A percentile compares a stretch with the other conserved stretches of the same genome.
Evolutionary conservation across 2,888 invertebrate species (phyloP).

Genomic region (Thecophora atra): DNA sequence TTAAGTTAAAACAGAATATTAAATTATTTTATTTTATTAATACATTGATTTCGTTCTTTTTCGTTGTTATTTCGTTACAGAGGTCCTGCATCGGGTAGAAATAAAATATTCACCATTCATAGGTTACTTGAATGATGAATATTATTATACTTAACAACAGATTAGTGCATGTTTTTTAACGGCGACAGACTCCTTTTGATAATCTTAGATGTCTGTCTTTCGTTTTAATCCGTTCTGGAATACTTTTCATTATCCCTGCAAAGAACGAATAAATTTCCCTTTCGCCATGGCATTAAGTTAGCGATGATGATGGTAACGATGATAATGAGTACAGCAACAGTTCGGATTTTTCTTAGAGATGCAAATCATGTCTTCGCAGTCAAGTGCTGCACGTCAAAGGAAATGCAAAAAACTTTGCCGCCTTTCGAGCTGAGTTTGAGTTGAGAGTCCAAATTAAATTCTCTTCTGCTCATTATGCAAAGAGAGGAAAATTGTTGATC

Average conservation of each 20-base stretch:
- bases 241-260: slow-evolving; percentile 20
- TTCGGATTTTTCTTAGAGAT: slow-evolving; percentile 12
- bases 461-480: slow-evolving; percentile 24
- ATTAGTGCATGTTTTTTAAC: not conserved
- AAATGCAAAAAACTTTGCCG: slow-evolving; percentile 11
- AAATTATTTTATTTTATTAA: too few species aligned
- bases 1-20: slow-evolving; percentile 19
- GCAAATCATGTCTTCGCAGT: slow-evolving; percentile 34
- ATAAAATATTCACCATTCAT: too few species aligned
- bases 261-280: slow-evolving; percentile 4
- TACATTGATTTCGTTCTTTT: too few species aligned
- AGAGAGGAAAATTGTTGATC: slow-evolving; percentile 15
- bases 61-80: too few species aligned
- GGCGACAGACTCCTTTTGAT: not conserved
- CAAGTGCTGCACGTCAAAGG: slow-evolving; percentile 39
- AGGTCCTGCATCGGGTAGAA: too few species aligned
- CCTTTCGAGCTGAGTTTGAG: slow-evolving; percentile 6
- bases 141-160: not conserved
- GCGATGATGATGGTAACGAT: slow-evolving; percentile 1
- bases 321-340: not conserved
- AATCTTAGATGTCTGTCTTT: not conserved
- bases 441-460: slow-evolving; percentile 33
- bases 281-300: slow-evolving; percentile 26
- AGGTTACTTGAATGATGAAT: too few species aligned
- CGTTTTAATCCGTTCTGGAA: slow-evolving; percentile 12